Evolutionary conservation across 2,888 invertebrate species (phyloP), one percentile per base, ranked within the genome.

Genomic region (Aleiodes alternator): DNA sequence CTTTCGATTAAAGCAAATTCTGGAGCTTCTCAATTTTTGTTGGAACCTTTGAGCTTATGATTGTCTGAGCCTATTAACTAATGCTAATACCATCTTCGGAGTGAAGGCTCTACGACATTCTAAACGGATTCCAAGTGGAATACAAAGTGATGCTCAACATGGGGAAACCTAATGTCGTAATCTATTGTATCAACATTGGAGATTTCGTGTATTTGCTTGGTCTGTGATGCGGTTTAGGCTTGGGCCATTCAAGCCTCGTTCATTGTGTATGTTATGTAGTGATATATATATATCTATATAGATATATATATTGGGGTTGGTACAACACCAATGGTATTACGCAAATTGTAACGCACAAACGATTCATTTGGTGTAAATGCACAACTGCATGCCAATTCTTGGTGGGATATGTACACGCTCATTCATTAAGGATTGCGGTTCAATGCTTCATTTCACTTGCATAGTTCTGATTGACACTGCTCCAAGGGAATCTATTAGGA

Each of bases 181-280:
- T 23, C 43, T 43, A 64, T 64, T 64, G 64, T 64, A 64, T 9
- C 43, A 14, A 64, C 64, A 64, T 48, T 38, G n/a, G 59, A 43
- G 43, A 43, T 23, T 43, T 64, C 43, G 64, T 64, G 64, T 64
- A 64, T 64, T 64, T 64, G 64, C 64, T 64, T 48, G 48, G 64
- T 64, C 64, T 64, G 43, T 64, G 64, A 64, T 64, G 64, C 23
- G 64, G 48, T 64, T 64, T 64, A 64, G 43, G 43, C 23, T 48
- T 64, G 64, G 43, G 23, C 64, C 64, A 64, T 64, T 64, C 48
- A 48, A 48, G 43, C 48, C 43, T 48, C 64, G 23, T 14, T 38
- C 43, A 48, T 16, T 48, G 43, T 64, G 48, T 64, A 43, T 34
- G 43, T 43, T 43, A 64, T 64, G 16, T 38, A 61, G 38, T 31